phyloP scores from a whole-genome alignment of 92 coral and sea anemone species.

The Palythoa grandis region DNA sequence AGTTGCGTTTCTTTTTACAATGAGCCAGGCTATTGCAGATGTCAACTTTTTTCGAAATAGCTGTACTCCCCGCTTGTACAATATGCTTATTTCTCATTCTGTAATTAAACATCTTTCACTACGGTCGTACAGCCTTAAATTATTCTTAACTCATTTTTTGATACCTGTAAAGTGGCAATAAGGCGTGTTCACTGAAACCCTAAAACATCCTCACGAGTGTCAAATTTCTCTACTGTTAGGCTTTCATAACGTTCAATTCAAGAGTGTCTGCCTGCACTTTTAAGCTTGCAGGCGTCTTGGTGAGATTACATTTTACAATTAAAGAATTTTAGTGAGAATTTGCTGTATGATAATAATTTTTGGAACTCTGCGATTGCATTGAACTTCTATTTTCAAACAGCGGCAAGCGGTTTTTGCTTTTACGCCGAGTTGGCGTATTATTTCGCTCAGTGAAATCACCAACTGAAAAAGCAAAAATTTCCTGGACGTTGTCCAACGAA shows the following conservation, averaged over 20 bases:
- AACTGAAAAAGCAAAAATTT: background rate
- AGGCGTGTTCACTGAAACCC: too few species aligned
- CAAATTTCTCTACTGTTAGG: background rate
- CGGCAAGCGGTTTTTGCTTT: background rate
- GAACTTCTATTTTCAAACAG: background rate
- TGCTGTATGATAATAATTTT: background rate
- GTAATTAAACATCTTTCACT: background rate
- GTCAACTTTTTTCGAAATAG: background rate
- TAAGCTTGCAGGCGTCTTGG: background rate
- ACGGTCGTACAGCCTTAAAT: too few species aligned
- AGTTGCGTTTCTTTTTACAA: background rate
- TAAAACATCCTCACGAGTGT: background rate
- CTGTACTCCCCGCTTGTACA: background rate
- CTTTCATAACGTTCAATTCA: background rate
- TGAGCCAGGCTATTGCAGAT: background rate
- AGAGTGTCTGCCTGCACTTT: background rate
- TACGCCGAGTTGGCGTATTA: background rate
- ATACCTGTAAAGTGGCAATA: too few species aligned
- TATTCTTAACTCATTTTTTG: too few species aligned
- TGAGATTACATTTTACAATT: background rate
- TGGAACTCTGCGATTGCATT: background rate
- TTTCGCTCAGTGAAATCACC: background rate
- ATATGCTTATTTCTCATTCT: background rate
- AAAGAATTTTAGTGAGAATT: background rate
- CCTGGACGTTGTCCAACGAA: background rate